Conservation (phyloP, 2,797 vertebrate genomes). For the Chromobotia macracanthus region DNA sequence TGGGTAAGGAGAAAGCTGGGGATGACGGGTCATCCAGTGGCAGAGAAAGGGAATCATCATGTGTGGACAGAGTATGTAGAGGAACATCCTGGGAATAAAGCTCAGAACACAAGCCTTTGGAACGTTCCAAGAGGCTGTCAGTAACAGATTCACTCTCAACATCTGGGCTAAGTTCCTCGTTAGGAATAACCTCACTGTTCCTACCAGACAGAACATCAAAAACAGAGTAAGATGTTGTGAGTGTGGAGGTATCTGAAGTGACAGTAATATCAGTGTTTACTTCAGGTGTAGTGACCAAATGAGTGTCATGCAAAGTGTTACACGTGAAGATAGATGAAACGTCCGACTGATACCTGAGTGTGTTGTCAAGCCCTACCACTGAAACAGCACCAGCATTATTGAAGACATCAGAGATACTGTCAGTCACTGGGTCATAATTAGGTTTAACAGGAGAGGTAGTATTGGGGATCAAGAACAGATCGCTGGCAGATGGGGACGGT, state of each 20-base stretch:
- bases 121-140: not conserved
- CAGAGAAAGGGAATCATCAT: conserved; percentile 28
- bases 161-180: not conserved
- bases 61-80: conserved; percentile 2
- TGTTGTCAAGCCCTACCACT: not conserved
- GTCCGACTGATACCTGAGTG: conserved; percentile 15
- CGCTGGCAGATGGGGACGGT: not conserved
- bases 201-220: conserved; percentile 14
- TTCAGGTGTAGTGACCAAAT: conserved; percentile 5
- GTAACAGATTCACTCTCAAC: conserved; percentile 11
- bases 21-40: conserved; percentile 40
- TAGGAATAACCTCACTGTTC: not conserved
- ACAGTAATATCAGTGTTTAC: conserved; percentile 6
- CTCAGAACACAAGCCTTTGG: conserved; percentile 1
- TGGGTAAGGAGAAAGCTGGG: conserved; percentile 23
- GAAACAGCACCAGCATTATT: not conserved
- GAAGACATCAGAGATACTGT: conserved; percentile 18
- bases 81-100: not conserved
- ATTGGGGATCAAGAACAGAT: conserved; percentile 2
- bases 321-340: conserved; percentile 22
- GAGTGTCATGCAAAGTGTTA: conserved; percentile 5
- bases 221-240: not conserved
- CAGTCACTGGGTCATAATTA: conserved; percentile 5
- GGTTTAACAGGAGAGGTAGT: conserved; percentile 35
- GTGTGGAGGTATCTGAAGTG: not conserved